Percentiles rank a stretch among this genome's conserved stretches.
These are phyloP conservation scores for Mesopsocus fuscifrons DNA, from an alignment of 2,888 invertebrate species.

Conservation along the genomic window DNA sequence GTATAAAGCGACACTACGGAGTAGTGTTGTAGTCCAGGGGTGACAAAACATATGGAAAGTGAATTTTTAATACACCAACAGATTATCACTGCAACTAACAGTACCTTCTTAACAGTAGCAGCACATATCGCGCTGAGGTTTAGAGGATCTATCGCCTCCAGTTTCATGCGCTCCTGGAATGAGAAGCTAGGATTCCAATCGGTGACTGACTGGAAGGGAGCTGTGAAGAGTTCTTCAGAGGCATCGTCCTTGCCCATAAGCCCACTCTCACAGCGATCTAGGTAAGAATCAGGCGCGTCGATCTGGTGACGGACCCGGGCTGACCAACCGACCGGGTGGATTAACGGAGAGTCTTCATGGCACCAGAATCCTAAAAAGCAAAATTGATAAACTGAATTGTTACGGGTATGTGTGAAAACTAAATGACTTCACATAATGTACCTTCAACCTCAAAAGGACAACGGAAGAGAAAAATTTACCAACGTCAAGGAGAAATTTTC, in stretches of 20 bases:
- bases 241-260: conserved; percentile 58
- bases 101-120: conserved; percentile 78
- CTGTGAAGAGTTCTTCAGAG: conserved; percentile 52
- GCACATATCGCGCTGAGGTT: conserved; percentile 88
- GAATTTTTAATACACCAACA: no score
- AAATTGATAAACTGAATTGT: conserved; percentile 6
- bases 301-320: conserved; percentile 72
- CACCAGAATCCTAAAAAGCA: conserved; percentile 68
- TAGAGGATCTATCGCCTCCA: conserved; percentile 94
- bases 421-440: conserved; percentile 9
- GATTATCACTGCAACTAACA: no score
- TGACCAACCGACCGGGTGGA: conserved; percentile 97
- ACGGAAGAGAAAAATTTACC: conserved; percentile 10
- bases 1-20: no score
- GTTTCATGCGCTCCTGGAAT: conserved; percentile 76
- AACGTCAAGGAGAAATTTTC: no score
- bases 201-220: conserved; percentile 22
- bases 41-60: no score
- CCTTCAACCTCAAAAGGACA: conserved; percentile 7
- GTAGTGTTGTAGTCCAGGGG: no score
- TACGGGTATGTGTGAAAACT: background rate
- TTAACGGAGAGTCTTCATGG: conserved; percentile 82
- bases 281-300: conserved; percentile 62
- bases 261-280: conserved; percentile 51
- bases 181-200: conserved; percentile 18